Evolutionary conservation across 2,888 invertebrate genomes (phyloP), one percentile per base, ranked within the genome.

Genomic region (Thyatira batis): DNA sequence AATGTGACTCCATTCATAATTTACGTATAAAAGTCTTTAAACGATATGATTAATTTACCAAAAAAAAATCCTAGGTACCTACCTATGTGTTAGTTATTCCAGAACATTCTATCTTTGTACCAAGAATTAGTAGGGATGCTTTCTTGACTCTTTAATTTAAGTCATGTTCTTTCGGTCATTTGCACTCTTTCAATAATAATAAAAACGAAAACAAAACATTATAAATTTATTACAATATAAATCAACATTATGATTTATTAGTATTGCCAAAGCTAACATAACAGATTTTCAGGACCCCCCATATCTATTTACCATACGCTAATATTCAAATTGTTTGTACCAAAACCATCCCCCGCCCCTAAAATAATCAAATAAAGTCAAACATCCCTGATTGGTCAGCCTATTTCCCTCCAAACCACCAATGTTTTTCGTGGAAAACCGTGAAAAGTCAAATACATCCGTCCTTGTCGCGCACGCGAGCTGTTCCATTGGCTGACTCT

Each of bases 371-470:
- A 50, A 53, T 60, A 53, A 63, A 62, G 39, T 3, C 60, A 61
- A 62, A 64, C 54, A 54, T 59, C 53, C 69, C 68, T 63, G 30
- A 89, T 89, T 88, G 89, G 89, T 76, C 71, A 73, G 69, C 33
- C 71, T 69, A 70, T 69, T 68, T 53, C 61, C 70, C 62, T 17
- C 68, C 57, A 69, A 79, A 79, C 80, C 79, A 64, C 82, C 72
- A 78, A 77, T 74, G 75, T 80, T 83, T 84, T 83, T 73, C 79
- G 55, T 69, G 76, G 73, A 85, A n/a, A 87, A 83, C 78, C 76
- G 69, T 72, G 69, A 74, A 80, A 81, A 75, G 65, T 67, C 66
- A 77, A 77, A 78, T 71, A 86, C 73, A 71, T n/a, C 65, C 63
- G 63, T 85, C 85, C 56, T 75, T 56, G 57, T 90, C 79, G 63